Evolutionary conservation across 2,797 vertebrate genomes (phyloP).

Genomic region (Siniperca obscura): DNA sequence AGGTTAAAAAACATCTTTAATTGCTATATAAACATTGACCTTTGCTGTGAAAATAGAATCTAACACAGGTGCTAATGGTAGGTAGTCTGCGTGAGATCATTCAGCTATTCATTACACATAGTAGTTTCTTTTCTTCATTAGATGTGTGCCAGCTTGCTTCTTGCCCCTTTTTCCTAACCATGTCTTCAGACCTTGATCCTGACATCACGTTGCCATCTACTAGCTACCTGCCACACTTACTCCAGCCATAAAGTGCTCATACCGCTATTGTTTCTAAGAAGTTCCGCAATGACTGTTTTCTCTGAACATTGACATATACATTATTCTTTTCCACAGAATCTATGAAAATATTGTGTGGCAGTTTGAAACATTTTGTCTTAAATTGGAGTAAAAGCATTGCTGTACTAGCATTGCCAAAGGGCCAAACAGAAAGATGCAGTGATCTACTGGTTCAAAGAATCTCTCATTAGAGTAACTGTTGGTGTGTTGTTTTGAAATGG

Average conservation of each 20-base stretch:
- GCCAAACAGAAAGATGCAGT: slow-evolving; percentile 52
- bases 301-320: slow-evolving; percentile 11
- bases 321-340: slow-evolving; percentile 9
- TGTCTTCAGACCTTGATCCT: slow-evolving; percentile 53
- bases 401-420: slow-evolving; percentile 35
- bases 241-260: slow-evolving; percentile 28
- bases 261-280: slow-evolving; percentile 35
- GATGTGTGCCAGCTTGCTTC: slow-evolving; percentile 38
- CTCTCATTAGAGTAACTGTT: slow-evolving; percentile 37
- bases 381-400: slow-evolving; percentile 35
- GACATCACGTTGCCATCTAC: slow-evolving; percentile 58
- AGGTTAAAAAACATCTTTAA: slow-evolving; percentile 73
- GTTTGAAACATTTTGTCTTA: slow-evolving; percentile 32
- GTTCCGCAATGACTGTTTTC: slow-evolving; percentile 7
- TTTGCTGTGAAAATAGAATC: slow-evolving; percentile 54
- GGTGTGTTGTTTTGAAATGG: slow-evolving; percentile 32
- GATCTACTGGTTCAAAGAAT: slow-evolving; percentile 43
- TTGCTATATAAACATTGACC: slow-evolving; percentile 69
- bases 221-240: slow-evolving; percentile 70
- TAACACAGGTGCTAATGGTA: slow-evolving; percentile 46
- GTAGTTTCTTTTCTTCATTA: slow-evolving; percentile 21
- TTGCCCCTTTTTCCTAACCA: slow-evolving; percentile 24
- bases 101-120: slow-evolving; percentile 38
- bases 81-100: slow-evolving; percentile 36
- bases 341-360: slow-evolving; percentile 16